Conservation (phyloP, 2,888 invertebrate species). For the Phengaris arion region DNA sequence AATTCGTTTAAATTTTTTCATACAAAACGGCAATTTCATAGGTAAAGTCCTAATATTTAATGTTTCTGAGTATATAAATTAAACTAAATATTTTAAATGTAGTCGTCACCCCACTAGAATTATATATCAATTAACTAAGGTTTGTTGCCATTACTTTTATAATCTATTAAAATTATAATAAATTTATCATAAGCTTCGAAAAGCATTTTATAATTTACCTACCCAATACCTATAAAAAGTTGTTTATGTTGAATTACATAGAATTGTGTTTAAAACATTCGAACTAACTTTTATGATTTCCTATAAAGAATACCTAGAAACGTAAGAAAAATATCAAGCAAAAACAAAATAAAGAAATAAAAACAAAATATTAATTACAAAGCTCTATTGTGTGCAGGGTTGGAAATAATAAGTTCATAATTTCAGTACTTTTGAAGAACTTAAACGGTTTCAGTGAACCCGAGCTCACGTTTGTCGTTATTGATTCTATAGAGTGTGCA, state of each 20-base stretch:
- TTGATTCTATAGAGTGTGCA: constrained; percentile 16
- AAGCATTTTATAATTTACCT: no score
- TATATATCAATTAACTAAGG: no score
- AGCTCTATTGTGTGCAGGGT: constrained; percentile 9
- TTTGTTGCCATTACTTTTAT: no score
- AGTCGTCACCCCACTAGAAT: no score
- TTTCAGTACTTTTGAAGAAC: constrained; percentile 22
- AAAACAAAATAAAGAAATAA: constrained; percentile 34
- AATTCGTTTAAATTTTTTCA: no score
- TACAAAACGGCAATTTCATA: no score
- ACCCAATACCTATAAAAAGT: no score
- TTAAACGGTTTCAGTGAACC: constrained; percentile 25
- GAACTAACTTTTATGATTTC: neutral
- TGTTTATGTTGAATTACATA: neutral
- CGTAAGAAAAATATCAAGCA: neutral
- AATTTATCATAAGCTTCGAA: no score
- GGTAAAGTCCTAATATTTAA: no score
- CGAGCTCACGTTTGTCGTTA: constrained; percentile 24
- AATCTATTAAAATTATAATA: no score
- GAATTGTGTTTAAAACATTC: neutral
- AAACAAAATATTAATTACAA: constrained; percentile 20
- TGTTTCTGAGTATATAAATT: no score
- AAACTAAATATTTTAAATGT: no score
- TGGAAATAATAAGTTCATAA: constrained; percentile 10
- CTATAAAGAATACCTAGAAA: neutral